Percentiles rank a stretch among this genome's conserved stretches.
phyloP scores from a whole-genome alignment of 2,888 invertebrate species.

The Tinea pellionella region DNA sequence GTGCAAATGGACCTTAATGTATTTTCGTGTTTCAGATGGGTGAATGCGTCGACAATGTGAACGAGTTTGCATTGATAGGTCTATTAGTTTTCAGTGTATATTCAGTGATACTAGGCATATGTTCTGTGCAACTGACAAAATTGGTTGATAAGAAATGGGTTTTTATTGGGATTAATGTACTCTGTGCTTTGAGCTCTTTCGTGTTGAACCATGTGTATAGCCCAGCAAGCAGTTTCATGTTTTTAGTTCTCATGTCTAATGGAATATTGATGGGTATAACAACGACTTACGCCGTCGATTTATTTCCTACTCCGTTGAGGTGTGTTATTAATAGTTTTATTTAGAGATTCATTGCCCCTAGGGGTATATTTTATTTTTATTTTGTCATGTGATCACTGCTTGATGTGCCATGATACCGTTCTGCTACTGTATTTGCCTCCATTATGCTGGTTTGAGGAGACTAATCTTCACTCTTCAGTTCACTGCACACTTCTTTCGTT shows the following conservation, averaged over 20 bases:
- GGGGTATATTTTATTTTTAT: no score
- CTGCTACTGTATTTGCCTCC: no score
- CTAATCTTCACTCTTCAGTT: no score
- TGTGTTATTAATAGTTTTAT: not conserved
- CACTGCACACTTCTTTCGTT: no score
- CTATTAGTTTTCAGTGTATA: not conserved
- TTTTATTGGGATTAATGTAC: not conserved
- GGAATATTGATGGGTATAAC: constrained; percentile 5
- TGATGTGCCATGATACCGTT: no score
- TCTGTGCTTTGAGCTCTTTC: not conserved
- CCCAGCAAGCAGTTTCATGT: not conserved
- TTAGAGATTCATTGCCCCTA: no score
- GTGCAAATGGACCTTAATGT: no score
- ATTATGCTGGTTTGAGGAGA: no score
- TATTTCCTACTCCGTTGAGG: not conserved
- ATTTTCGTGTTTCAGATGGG: not conserved
- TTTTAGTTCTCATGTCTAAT: constrained; percentile 1
- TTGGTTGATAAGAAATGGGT: not conserved
- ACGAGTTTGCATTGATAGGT: not conserved
- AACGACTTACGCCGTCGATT: constrained; percentile 4
- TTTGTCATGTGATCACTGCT: no score
- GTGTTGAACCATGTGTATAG: not conserved
- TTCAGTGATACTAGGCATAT: not conserved
- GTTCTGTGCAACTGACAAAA: not conserved
- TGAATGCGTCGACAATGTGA: not conserved